Base-by-base conservation (phyloP, 1,140 invertebrate genomes). In the Drosophila navojoa region DNA sequence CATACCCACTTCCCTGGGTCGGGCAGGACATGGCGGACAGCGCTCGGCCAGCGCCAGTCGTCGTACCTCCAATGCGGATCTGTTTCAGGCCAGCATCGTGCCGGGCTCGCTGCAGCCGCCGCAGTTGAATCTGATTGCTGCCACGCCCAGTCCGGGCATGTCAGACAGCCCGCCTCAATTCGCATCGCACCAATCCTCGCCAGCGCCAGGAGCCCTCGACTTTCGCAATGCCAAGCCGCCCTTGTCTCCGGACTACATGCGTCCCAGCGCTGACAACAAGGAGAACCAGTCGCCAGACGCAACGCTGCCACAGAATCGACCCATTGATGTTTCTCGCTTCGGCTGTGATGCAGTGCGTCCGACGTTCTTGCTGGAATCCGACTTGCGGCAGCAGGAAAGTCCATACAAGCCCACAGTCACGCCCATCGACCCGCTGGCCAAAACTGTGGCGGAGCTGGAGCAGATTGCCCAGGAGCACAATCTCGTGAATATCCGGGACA, bases 301-400 rank as follows among this genome's bases (percentile, higher is more conserved):
- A 1, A 38, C 64, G 22, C 16, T 90, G 57, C 90, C 90, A 10
- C 90, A 91, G 57, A 91, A 91, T 62, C 68, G 75, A 5, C 90
- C 90, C 49, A 91, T 91, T n/a, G 90, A 91, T 54, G 84, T 91
- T 1, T 79, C 90, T 0, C 89, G 76, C 19, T 91, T 89, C 61
- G 81, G 70, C 5, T 68, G 81, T 13, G 77, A 90, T 55, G 50
- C 86, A 11, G 78, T 90, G 38, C 87, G 86, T 42, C 86, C 86
- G 0, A 64, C 80, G 0, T 72, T 68, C 4, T 50, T 84, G 0
- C 11, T 70, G 7, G 79, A 89, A 6, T 64, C 85, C 0, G 86
- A 90, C 27, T 59, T 81, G n/a, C 66, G 76, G 27, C 68, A 57
- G 57, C 9, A 74, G n/a, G 47, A 44, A 42, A 75, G 1, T 38